Evolutionary conservation across 1,140 invertebrate genomes (phyloP), one percentile per base, ranked within the genome.

Genomic region (Plodia interpunctella): DNA sequence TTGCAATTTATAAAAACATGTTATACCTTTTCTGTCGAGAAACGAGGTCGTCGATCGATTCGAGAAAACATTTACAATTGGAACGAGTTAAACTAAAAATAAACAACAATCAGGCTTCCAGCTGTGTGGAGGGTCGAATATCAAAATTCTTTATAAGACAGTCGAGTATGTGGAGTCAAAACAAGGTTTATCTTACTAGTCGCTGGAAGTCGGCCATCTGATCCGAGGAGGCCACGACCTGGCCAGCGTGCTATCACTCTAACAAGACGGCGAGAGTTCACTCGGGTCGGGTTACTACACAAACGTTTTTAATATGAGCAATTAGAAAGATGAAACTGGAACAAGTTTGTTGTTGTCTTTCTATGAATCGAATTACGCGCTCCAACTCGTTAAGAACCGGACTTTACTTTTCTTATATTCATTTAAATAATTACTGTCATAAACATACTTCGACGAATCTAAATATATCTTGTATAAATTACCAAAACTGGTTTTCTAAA

Each of bases 191-290:
- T 80, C 72, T 79, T 72, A 66, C 59, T 65, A 60, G 63, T 55
- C 60, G 53, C 70, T 70, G 67, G 78, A 80, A 80, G 63, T 76
- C 68, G 74, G 73, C 68, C 74, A 80, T 68, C 55, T 59, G 73
- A 78, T 73, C 70, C 63, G 68, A 65, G 35, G 49, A 52, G 59
- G 60, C 51, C 58, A 38, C 49, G 63, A 63, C 58, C 63, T 52
- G 30, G 49, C 21, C 30, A 15, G 11, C 57, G 35, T 20, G 28
- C 54, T 51, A 61, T 56, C 59, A 54, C 25, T 50, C 20, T 18
- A 52, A 60, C 25, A 56, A 20, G 49, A 60, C 44, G 32, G 58
- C 28, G 52, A 55, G 51, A 35, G 57, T 59, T 59, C 57, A 60
- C 54, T 54, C 44, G 58, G 52, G 38, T 55, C 58, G 10, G 49